Base-by-base conservation (phyloP, 2,888 invertebrate species). In the Epsilonema sp. region DNA sequence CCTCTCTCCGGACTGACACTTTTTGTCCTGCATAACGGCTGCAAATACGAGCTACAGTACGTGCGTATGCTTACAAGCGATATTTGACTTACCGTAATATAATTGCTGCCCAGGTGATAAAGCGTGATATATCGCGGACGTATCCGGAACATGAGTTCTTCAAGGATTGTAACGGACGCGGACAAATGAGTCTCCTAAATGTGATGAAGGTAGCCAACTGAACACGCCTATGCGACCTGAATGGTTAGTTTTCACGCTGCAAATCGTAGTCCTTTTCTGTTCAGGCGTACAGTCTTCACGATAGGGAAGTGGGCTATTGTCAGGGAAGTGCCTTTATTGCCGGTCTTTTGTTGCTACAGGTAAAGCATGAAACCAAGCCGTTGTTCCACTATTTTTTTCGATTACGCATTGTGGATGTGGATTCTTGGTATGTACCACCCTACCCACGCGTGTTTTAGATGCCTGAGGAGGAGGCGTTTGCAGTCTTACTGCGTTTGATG, bases 81-180 rank as follows among this genome's bases (percentile, higher is more conserved):
- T 26, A 2, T 5, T 23, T 46, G 16, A 4, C 26, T 16, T 46
- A 22, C 22, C 23, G 16, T 8, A 22, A 36, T 36, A n/a, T n/a
- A n/a, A n/a, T n/a, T n/a, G n/a, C n/a, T n/a, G n/a, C n/a, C 53
- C 20, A 59, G 71, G 70, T 94, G 51, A 97, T 99, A 46, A 74
- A 89, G 45, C 75, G 97, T 37, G 97, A 99, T 67, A 92, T 97
- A 54, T 89, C 92, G 0, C 76, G 97, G 52, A 97, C 97, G 1
- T 99, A 94, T 70, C 97, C 97, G 0, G 92, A 97, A 63, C 90
- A 94, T 63, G 92, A 97, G 60, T 92, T 94, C 71, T 97, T 97
- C 71, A 92, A 92, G 67, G 90, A 94, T 66, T 92, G 90, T 66
- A 87, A 92, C 65, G 90, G 90, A 0, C 75, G 86, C 16, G 97